Conservation (phyloP, 2,888 invertebrate species). For the Nymphalis c-album region DNA sequence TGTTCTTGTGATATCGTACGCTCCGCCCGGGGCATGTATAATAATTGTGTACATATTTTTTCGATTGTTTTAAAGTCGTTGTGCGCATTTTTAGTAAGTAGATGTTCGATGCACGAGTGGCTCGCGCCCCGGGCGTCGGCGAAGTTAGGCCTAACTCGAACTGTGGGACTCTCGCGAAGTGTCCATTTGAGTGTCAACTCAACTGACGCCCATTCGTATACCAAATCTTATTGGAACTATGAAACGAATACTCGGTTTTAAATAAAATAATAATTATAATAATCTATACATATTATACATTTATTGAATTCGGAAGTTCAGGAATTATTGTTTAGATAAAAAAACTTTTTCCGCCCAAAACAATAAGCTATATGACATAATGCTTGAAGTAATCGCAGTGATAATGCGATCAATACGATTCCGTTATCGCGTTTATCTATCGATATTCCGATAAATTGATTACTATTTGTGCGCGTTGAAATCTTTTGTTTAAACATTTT, state of each 20-base stretch:
- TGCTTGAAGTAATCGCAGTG: slow-evolving; percentile 47
- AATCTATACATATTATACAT: neutral
- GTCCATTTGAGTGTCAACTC: slow-evolving; percentile 65
- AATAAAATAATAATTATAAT: slow-evolving; percentile 9
- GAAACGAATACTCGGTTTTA: slow-evolving; percentile 31
- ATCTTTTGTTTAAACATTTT: slow-evolving; percentile 64
- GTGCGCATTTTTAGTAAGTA: slow-evolving; percentile 68
- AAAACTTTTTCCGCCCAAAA: slow-evolving; percentile 50
- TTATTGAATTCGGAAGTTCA: slow-evolving; percentile 1
- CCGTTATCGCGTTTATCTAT: slow-evolving; percentile 63
- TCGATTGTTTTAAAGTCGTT: slow-evolving; percentile 60
- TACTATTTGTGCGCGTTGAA: slow-evolving; percentile 71
- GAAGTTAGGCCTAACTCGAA: slow-evolving; percentile 66
- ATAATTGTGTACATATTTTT: slow-evolving; percentile 69
- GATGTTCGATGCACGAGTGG: slow-evolving; percentile 59
- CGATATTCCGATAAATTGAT: slow-evolving; percentile 57
- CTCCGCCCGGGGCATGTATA: slow-evolving; percentile 55
- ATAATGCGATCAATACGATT: slow-evolving; percentile 67
- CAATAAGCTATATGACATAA: slow-evolving; percentile 50
- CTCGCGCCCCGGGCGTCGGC: slow-evolving; percentile 53
- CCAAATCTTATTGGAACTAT: slow-evolving; percentile 43
- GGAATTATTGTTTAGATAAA: slow-evolving; percentile 10
- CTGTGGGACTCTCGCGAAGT: slow-evolving; percentile 65
- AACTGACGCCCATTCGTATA: slow-evolving; percentile 56
- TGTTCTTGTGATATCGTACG: slow-evolving; percentile 62